Conservation (phyloP, 2,888 invertebrate species). For the Zonitis immaculata region DNA sequence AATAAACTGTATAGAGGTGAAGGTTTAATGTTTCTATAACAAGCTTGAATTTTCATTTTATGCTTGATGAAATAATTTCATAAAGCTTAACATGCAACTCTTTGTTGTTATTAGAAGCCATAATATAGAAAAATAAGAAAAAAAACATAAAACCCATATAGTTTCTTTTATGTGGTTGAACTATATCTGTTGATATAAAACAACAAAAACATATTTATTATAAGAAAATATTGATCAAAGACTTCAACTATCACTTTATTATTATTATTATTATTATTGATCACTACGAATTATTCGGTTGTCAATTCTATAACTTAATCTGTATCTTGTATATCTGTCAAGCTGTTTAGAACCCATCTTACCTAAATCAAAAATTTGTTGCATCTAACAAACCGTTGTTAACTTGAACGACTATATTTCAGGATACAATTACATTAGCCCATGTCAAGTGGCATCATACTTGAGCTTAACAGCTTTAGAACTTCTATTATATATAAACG, state of each 20-base stretch:
- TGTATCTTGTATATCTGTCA: too few species aligned
- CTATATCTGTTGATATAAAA: too few species aligned
- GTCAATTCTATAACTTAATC: too few species aligned
- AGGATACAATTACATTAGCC: slow-evolving; percentile 18
- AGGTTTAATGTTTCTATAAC: not conserved
- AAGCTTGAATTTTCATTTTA: not conserved
- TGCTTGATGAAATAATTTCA: not conserved
- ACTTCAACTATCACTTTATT: too few species aligned
- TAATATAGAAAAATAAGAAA: not conserved
- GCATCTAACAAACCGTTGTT: slow-evolving; percentile 8
- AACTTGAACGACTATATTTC: slow-evolving; percentile 16
- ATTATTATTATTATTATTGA: too few species aligned
- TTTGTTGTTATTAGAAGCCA: not conserved
- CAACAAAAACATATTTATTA: too few species aligned
- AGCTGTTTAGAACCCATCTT: too few species aligned
- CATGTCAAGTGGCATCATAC: slow-evolving; percentile 23
- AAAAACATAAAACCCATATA: not conserved
- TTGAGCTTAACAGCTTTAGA: slow-evolving; percentile 21
- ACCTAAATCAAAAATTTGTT: slow-evolving; percentile 2
- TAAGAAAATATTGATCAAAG: too few species aligned
- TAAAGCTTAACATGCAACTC: not conserved
- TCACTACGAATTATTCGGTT: too few species aligned
- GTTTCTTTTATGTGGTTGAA: not conserved
- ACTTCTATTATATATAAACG: slow-evolving; percentile 17
- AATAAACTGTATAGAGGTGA: not conserved